Conservation (phyloP, 2,888 invertebrate species). For the Teleiodes luculella region DNA sequence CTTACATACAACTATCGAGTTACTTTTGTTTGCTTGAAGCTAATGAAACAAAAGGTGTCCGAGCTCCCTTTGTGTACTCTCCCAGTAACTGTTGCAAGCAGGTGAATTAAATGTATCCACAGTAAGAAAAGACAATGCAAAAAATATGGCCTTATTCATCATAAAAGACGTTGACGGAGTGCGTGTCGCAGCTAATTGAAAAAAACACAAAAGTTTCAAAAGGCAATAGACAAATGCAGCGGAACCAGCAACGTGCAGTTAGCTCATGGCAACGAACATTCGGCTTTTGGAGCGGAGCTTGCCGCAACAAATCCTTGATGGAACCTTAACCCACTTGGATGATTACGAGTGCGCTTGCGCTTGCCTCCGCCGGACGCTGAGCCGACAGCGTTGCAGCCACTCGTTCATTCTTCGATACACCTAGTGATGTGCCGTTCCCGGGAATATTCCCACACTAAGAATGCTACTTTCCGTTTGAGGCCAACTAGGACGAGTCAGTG, state of each 20-base stretch:
- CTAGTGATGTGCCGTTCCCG: no score
- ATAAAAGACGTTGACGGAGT: slow-evolving; percentile 48
- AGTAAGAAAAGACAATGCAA: slow-evolving; percentile 21
- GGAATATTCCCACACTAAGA: no score
- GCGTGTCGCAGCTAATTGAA: slow-evolving; percentile 54
- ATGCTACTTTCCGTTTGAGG: no score
- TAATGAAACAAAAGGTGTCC: slow-evolving; percentile 72
- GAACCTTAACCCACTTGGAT: slow-evolving; percentile 78
- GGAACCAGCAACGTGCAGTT: slow-evolving; percentile 69
- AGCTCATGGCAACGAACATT: slow-evolving; percentile 70
- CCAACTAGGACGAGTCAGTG: no score
- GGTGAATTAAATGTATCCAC: slow-evolving; percentile 50
- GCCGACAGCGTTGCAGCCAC: slow-evolving; percentile 54
- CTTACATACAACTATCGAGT: slow-evolving; percentile 60
- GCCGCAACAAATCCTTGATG: slow-evolving; percentile 79
- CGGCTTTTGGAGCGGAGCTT: slow-evolving; percentile 76
- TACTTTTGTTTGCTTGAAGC: slow-evolving; percentile 68
- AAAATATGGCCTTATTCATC: slow-evolving; percentile 43
- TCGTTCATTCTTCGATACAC: background rate
- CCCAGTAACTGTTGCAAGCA: slow-evolving; percentile 46
- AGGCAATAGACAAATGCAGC: slow-evolving; percentile 67
- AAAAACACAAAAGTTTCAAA: slow-evolving; percentile 43
- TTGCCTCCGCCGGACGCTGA: slow-evolving; percentile 42
- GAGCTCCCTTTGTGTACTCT: slow-evolving; percentile 44
- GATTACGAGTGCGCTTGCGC: slow-evolving; percentile 70